phyloP scores from a whole-genome alignment of 1,140 invertebrate genomes.

The Hycleus cichorii region DNA sequence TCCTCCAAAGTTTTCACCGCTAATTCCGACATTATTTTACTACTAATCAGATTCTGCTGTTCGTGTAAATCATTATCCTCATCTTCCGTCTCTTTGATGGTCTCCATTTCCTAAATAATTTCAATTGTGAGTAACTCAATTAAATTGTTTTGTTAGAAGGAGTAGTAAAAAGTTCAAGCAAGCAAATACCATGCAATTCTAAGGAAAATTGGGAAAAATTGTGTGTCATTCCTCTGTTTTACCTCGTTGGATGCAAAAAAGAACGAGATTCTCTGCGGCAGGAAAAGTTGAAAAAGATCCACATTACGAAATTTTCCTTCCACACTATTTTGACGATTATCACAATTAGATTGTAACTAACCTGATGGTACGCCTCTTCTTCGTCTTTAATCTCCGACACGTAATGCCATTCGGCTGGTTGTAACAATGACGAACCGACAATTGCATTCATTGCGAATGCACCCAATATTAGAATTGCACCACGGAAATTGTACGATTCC shows the following conservation, averaged over 20 bases:
- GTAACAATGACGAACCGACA: slow-evolving; percentile 57
- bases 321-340: neutral
- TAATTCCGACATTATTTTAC: slow-evolving; percentile 39
- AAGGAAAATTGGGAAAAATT: too few relatives aligned
- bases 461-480: slow-evolving; percentile 59
- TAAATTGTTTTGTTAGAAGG: too few relatives aligned
- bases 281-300: slow-evolving; percentile 14
- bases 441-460: slow-evolving; percentile 57
- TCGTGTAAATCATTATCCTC: slow-evolving; percentile 41
- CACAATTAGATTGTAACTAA: slow-evolving; percentile 12
- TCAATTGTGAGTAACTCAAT: too few relatives aligned
- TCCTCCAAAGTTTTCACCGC: slow-evolving; percentile 46
- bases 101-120: slow-evolving; percentile 49
- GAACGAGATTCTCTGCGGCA: slow-evolving; percentile 38
- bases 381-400: slow-evolving; percentile 48
- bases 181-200: neutral
- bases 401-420: slow-evolving; percentile 59
- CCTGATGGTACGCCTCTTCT: slow-evolving; percentile 41
- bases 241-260: slow-evolving; percentile 40
- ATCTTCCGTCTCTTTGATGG: slow-evolving; percentile 51
- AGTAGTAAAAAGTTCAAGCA: neutral
- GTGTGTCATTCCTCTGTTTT: slow-evolving; percentile 18
- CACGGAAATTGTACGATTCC: slow-evolving; percentile 53
- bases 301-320: slow-evolving; percentile 1
- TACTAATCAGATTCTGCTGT: slow-evolving; percentile 30